Conservation (phyloP, 2,113 vertebrate genomes). For the Thermophis baileyi region DNA sequence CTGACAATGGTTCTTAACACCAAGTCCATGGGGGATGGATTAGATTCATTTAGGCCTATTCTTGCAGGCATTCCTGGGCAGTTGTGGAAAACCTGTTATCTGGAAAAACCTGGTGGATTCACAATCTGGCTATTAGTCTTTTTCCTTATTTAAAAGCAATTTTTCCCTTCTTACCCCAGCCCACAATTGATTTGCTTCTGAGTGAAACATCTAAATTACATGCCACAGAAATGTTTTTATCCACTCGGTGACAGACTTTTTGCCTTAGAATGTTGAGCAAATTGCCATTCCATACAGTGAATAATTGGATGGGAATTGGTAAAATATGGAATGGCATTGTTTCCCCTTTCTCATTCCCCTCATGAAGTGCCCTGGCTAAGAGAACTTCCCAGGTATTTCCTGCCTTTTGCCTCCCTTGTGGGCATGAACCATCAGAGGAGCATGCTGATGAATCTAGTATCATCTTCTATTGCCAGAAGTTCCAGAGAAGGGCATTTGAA, state of each 20-base stretch:
- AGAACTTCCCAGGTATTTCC: not conserved
- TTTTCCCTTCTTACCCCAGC: not conserved
- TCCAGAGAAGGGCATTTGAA: slow-evolving; percentile 2
- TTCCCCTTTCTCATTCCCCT: not conserved
- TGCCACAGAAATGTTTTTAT: not conserved
- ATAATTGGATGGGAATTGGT: not conserved
- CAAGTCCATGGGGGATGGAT: not conserved
- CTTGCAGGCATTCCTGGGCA: not conserved
- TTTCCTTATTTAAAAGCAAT: not conserved
- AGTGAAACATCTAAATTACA: not conserved
- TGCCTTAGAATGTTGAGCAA: not conserved
- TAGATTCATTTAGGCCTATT: not conserved
- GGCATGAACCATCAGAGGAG: not conserved
- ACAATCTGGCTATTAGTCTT: not conserved
- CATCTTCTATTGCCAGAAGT: slow-evolving; percentile 7
- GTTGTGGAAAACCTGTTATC: not conserved
- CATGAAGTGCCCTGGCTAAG: not conserved
- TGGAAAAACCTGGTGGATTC: not conserved
- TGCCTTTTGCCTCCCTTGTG: not conserved
- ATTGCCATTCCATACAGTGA: not conserved
- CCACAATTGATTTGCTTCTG: not conserved
- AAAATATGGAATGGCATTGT: not conserved
- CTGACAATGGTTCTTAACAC: not conserved
- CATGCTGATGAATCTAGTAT: not conserved
- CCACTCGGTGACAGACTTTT: not conserved